phyloP scores from a whole-genome alignment of 2,113 vertebrate genomes.

The Psammodynastes pulverulentus region DNA sequence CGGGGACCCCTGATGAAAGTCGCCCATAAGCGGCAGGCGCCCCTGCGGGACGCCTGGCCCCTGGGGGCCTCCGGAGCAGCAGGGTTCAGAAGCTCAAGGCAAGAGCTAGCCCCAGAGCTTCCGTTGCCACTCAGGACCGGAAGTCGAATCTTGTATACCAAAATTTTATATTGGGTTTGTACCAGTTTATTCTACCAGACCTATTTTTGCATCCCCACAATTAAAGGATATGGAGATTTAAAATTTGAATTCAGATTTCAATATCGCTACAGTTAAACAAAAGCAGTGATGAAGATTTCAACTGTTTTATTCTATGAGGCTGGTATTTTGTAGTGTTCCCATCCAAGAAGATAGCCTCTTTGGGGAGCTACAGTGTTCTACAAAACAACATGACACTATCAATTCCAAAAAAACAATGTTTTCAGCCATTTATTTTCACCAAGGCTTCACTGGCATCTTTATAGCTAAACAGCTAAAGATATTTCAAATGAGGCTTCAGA shows the following conservation, averaged over 20 bases:
- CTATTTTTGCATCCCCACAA: neutral
- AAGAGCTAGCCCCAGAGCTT: no score
- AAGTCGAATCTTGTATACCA: no score
- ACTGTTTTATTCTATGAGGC: neutral
- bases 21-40: no score
- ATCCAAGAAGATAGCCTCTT: neutral
- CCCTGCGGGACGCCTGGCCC: no score
- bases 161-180: neutral
- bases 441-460: neutral
- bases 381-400: neutral
- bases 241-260: neutral
- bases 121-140: no score
- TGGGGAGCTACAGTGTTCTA: neutral
- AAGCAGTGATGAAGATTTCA: neutral
- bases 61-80: no score
- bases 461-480: neutral
- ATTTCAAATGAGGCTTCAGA: neutral
- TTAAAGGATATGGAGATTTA: neutral
- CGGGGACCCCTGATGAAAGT: no score
- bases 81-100: no score
- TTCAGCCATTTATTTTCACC: neutral
- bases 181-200: neutral
- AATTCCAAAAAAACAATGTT: neutral
- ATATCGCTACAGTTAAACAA: neutral
- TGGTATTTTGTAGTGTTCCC: neutral